Evolutionary conservation across 1,140 invertebrate species (phyloP).

Genomic region (Panagrolaimus sp.): DNA sequence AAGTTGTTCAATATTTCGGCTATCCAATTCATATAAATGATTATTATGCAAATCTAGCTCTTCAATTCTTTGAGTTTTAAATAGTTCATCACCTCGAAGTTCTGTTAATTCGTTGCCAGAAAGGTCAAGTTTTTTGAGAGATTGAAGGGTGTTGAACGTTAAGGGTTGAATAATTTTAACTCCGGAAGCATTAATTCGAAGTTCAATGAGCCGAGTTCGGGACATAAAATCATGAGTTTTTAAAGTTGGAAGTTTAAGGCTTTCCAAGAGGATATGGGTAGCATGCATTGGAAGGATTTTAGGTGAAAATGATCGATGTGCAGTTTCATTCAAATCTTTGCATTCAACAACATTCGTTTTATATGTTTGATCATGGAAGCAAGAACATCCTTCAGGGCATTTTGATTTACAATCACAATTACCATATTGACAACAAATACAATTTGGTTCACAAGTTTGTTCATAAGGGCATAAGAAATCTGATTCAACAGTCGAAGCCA

Average conservation of each 20-base stretch:
- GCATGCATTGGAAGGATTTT: conserved; percentile 48
- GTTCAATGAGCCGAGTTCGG: conserved; percentile 32
- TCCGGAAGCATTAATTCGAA: conserved; percentile 43
- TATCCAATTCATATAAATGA: conserved; percentile 19
- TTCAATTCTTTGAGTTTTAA: conserved; percentile 16
- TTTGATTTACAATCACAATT: conserved; percentile 52
- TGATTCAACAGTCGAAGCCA: neutral
- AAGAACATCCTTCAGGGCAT: conserved; percentile 45
- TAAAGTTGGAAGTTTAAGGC: conserved; percentile 37
- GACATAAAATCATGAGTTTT: conserved; percentile 41
- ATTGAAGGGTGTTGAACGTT: conserved; percentile 46
- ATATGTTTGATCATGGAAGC: conserved; percentile 42
- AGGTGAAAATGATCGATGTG: conserved; percentile 21
- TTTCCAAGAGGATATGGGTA: conserved; percentile 41
- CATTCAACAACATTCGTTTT: conserved; percentile 43
- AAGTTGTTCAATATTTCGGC: conserved; percentile 25
- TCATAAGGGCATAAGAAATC: conserved; percentile 40
- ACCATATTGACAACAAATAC: conserved; percentile 48
- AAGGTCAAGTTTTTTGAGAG: conserved; percentile 35
- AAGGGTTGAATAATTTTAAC: conserved; percentile 38
- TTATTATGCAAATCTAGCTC: conserved; percentile 29
- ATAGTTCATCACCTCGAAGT: conserved; percentile 31
- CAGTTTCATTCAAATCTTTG: conserved; percentile 12
- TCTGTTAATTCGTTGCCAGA: conserved; percentile 23
- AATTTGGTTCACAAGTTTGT: conserved; percentile 44